A percentile compares a stretch with the other conserved stretches of the same genome.
phyloP scores from a whole-genome alignment of 2,113 vertebrate species.

The Rhombomys opimus region DNA sequence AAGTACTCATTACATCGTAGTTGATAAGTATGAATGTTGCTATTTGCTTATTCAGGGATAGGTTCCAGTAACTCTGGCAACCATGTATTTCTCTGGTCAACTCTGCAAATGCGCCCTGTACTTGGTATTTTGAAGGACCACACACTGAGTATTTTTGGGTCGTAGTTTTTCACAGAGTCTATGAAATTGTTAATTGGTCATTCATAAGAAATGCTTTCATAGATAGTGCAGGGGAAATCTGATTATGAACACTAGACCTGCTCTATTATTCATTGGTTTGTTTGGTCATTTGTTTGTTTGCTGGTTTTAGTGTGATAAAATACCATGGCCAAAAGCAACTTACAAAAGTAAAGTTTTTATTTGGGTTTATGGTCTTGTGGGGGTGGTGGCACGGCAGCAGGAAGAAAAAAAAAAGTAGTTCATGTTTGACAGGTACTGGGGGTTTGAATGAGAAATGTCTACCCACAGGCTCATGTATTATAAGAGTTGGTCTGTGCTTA shows the following conservation, averaged over 20 bases:
- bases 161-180: neutral
- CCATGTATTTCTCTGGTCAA: neutral
- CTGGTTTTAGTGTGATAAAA: neutral
- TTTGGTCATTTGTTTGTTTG: neutral
- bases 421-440: neutral
- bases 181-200: constrained; percentile 12
- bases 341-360: neutral
- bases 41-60: neutral
- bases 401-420: neutral
- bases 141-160: neutral
- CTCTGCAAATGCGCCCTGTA: neutral
- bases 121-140: neutral
- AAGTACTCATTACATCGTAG: neutral
- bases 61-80: constrained; percentile 5
- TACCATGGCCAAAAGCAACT: neutral
- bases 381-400: neutral
- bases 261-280: neutral
- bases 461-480: neutral
- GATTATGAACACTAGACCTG: neutral
- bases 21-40: neutral
- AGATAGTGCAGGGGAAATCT: neutral
- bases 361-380: neutral
- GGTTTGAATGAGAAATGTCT: neutral
- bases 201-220: neutral
- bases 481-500: neutral